phyloP scores from a whole-genome alignment of 2,113 vertebrate genomes.

The Actenoides lindsayi region DNA sequence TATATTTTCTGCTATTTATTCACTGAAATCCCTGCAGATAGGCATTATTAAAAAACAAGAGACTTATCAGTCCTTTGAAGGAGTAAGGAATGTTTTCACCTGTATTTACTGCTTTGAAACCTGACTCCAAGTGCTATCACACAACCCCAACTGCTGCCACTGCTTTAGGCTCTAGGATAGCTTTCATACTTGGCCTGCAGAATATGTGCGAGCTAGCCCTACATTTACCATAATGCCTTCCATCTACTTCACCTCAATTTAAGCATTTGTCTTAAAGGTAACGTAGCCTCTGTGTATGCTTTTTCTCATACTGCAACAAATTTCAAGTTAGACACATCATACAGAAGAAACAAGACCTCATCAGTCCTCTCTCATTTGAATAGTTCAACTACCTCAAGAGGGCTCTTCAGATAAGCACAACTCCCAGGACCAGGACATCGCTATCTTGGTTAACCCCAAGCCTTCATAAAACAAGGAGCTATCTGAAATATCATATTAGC shows the following conservation, averaged over 20 bases:
- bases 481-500: not conserved
- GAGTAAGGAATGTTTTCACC: not conserved
- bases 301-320: not conserved
- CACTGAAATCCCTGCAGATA: not conserved
- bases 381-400: not conserved
- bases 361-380: not conserved
- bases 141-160: fast-evolving
- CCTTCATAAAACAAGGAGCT: not conserved
- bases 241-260: not conserved
- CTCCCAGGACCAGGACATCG: not conserved
- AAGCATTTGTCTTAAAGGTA: not conserved
- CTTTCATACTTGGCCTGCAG: not conserved
- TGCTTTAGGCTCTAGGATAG: not conserved
- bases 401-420: not conserved
- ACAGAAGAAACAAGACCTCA: not conserved
- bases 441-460: not conserved
- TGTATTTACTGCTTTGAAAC: not conserved
- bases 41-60: not conserved
- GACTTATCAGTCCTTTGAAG: not conserved
- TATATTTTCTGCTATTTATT: not conserved
- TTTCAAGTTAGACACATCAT: not conserved
- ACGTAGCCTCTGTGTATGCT: not conserved
- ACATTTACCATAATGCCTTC: not conserved
- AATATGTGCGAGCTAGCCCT: not conserved
- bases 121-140: not conserved